phyloP scores from a whole-genome alignment of 2,888 invertebrate species.

The Cosmia trapezina region DNA sequence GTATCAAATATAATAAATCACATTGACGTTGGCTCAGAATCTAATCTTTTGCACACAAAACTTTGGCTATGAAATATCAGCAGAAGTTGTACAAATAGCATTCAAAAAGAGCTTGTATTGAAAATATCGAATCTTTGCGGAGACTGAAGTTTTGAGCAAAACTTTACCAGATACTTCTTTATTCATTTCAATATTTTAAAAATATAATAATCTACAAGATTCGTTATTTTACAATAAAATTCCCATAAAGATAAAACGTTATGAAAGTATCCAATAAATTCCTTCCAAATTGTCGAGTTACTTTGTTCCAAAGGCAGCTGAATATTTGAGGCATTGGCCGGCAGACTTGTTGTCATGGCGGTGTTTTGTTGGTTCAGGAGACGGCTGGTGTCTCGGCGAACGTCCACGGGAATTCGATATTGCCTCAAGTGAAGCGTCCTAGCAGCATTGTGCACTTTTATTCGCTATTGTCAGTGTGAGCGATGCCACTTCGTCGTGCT shows the following conservation, averaged over 20 bases:
- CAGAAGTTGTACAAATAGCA: conserved; percentile 77
- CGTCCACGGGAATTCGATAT: conserved; percentile 80
- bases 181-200: conserved; percentile 64
- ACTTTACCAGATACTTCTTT: conserved; percentile 68
- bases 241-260: neutral
- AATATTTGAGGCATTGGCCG: conserved; percentile 52
- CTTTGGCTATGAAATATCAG: conserved; percentile 77
- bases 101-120: conserved; percentile 78
- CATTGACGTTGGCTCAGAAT: conserved; percentile 69
- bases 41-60: conserved; percentile 75
- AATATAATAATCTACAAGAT: conserved; percentile 49
- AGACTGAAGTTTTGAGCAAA: conserved; percentile 72
- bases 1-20: conserved; percentile 71
- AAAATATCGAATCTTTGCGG: conserved; percentile 77
- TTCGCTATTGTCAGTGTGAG: conserved; percentile 79
- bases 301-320: conserved; percentile 46
- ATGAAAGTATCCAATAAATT: conserved; percentile 34
- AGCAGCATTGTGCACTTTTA: conserved; percentile 80
- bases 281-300: conserved; percentile 13
- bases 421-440: conserved; percentile 79
- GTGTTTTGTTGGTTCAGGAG: conserved; percentile 68
- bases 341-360: conserved; percentile 55
- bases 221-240: conserved; percentile 30
- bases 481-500: conserved; percentile 74
- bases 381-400: conserved; percentile 59